These are phyloP conservation scores for Himalopsyche phryganea DNA, from an alignment of 1,140 invertebrate species.

Conservation along the genomic window DNA sequence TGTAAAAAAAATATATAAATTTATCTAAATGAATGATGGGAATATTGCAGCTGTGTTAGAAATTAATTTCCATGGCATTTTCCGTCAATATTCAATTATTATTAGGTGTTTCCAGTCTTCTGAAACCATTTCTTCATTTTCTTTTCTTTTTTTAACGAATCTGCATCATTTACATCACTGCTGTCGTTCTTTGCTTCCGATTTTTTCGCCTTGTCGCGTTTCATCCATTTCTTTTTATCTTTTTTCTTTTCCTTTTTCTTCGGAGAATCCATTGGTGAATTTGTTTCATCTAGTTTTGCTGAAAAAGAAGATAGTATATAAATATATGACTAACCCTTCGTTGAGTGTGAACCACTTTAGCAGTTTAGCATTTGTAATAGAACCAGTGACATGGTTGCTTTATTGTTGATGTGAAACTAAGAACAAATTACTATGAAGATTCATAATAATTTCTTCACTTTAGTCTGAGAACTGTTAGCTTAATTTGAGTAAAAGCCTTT, in stretches of 20 bases:
- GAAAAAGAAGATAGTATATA: slow-evolving; percentile 5
- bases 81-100: no score
- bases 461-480: no score
- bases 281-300: slow-evolving; percentile 41
- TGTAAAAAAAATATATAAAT: no score
- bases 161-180: slow-evolving; percentile 8
- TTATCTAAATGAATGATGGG: no score
- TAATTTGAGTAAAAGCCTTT: no score
- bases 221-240: slow-evolving; percentile 41
- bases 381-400: background rate
- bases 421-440: background rate
- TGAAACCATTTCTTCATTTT: slow-evolving; percentile 29
- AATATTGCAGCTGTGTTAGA: no score
- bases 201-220: slow-evolving; percentile 39
- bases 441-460: background rate
- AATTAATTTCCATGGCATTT: no score
- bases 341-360: background rate
- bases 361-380: background rate
- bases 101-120: no score
- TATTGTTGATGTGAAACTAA: background rate
- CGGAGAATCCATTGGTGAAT: slow-evolving; percentile 23
- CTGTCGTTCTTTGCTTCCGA: slow-evolving; percentile 34
- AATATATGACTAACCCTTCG: no score
- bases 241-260: slow-evolving; percentile 47
- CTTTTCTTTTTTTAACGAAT: slow-evolving; percentile 24